Evolutionary conservation across 2,797 vertebrate species (phyloP).

Genomic region (Microctenopoma stevenorrisi): DNA sequence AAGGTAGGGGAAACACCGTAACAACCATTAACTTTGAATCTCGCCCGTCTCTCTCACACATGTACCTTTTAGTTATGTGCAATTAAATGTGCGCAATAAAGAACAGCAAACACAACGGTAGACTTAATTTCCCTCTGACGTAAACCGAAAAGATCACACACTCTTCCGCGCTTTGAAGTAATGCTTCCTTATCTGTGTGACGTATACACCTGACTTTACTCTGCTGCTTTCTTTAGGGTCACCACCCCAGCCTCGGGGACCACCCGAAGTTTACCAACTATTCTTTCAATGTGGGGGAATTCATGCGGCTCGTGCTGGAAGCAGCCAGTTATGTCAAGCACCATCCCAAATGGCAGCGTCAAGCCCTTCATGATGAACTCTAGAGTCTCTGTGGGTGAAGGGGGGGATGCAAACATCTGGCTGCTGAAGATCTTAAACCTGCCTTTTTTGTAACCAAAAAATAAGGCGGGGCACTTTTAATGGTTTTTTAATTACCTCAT

Average conservation of each 20-base stretch:
- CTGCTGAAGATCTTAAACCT: conserved; percentile 21
- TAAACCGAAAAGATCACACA: not conserved
- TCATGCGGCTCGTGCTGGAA: conserved; percentile 90
- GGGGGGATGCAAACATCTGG: conserved; percentile 3
- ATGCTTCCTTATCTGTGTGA: not conserved
- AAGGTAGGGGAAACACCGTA: conserved; percentile 84
- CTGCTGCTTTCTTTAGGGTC: conserved; percentile 84
- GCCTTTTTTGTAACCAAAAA: conserved; percentile 1
- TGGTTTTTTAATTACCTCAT: not conserved
- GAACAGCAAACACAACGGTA: conserved; percentile 2
- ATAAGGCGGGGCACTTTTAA: not conserved
- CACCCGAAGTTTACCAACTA: conserved; percentile 99
- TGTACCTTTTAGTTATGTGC: conserved; percentile 28
- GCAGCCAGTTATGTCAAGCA: conserved; percentile 87
- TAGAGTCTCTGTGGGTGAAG: conserved; percentile 61
- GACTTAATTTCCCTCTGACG: not conserved
- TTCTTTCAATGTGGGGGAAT: conserved; percentile 93
- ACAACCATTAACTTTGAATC: conserved; percentile 46
- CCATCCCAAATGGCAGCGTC: conserved; percentile 88
- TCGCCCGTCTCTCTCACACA: conserved; percentile 19
- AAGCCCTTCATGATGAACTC: conserved; percentile 86
- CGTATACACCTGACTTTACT: not conserved
- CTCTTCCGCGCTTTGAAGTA: not conserved
- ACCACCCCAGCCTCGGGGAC: conserved; percentile 95
- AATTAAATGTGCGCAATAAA: conserved; percentile 5